These are phyloP conservation scores for Heterodera schachtii DNA, from an alignment of 1,140 invertebrate genomes.

Conservation along the genomic window DNA sequence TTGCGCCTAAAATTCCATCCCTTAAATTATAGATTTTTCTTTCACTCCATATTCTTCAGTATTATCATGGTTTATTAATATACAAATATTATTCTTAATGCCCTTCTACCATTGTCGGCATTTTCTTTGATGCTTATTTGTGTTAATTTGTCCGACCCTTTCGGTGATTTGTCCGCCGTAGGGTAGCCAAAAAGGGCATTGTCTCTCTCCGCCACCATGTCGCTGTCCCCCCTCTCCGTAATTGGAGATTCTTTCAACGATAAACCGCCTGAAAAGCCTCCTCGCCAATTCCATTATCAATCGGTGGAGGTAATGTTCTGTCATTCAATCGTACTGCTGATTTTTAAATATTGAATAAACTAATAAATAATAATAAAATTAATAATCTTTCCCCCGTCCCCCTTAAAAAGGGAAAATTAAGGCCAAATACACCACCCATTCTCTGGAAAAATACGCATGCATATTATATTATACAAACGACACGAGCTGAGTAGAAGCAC, in stretches of 20 bases:
- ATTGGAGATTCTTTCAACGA: background rate
- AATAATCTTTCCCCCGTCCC: too few relatives aligned
- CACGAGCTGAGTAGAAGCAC: too few relatives aligned
- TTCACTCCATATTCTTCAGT: background rate
- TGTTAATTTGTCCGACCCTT: background rate
- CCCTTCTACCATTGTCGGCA: background rate
- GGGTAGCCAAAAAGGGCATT: background rate
- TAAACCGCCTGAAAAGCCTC: conserved; percentile 35
- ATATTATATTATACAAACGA: too few relatives aligned
- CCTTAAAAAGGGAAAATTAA: too few relatives aligned
- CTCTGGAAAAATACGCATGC: too few relatives aligned
- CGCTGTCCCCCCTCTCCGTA: background rate
- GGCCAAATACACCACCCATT: too few relatives aligned
- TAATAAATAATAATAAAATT: too few relatives aligned
- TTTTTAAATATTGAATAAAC: too few relatives aligned
- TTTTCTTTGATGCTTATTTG: background rate
- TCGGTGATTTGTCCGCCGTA: background rate
- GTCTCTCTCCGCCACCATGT: background rate
- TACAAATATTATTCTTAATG: background rate
- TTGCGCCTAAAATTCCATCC: too few relatives aligned
- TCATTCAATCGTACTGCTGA: too few relatives aligned
- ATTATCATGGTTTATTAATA: too few relatives aligned
- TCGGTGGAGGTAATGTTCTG: conserved; percentile 27
- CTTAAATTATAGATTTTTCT: too few relatives aligned
- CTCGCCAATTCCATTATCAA: conserved; percentile 36